Evolutionary conservation across 1,140 invertebrate genomes (phyloP).

Genomic region (Lanistes nyassanus): DNA sequence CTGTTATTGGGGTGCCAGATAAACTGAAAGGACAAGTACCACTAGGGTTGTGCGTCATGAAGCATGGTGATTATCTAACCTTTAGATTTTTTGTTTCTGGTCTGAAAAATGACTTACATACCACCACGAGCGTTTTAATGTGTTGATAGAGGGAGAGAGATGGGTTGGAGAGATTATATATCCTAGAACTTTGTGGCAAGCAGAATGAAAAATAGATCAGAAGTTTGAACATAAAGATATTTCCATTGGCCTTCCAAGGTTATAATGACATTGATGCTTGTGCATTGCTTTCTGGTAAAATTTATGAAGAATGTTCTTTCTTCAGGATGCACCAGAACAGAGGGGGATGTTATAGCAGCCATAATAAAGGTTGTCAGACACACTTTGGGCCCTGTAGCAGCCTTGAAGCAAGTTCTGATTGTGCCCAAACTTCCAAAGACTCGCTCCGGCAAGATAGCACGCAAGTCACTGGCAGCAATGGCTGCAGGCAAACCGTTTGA

Average conservation of each 20-base stretch:
- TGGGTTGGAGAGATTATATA: no score
- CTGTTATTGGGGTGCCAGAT: slow-evolving; percentile 90
- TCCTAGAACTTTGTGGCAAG: no score
- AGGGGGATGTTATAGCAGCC: slow-evolving; percentile 61
- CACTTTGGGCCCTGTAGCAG: slow-evolving; percentile 88
- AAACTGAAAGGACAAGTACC: slow-evolving; percentile 89
- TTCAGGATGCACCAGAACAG: slow-evolving; percentile 41
- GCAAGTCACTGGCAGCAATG: slow-evolving; percentile 86
- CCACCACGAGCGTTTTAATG: no score
- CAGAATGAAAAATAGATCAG: no score
- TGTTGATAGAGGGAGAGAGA: no score
- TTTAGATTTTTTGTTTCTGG: no score
- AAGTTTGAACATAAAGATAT: background rate
- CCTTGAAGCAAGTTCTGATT: slow-evolving; percentile 80
- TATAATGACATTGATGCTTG: no score
- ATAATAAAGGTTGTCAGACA: slow-evolving; percentile 75
- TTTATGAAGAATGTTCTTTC: slow-evolving; percentile 3
- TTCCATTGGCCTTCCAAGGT: no score
- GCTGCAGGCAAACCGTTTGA: slow-evolving; percentile 81
- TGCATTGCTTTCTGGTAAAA: no score
- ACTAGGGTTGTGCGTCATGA: slow-evolving; percentile 82
- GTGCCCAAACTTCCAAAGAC: slow-evolving; percentile 84
- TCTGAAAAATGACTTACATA: no score
- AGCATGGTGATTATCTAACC: slow-evolving; percentile 55
- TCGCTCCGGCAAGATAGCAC: slow-evolving; percentile 81